phyloP scores from a whole-genome alignment of 2,888 invertebrate genomes.

The Xylota sylvarum region DNA sequence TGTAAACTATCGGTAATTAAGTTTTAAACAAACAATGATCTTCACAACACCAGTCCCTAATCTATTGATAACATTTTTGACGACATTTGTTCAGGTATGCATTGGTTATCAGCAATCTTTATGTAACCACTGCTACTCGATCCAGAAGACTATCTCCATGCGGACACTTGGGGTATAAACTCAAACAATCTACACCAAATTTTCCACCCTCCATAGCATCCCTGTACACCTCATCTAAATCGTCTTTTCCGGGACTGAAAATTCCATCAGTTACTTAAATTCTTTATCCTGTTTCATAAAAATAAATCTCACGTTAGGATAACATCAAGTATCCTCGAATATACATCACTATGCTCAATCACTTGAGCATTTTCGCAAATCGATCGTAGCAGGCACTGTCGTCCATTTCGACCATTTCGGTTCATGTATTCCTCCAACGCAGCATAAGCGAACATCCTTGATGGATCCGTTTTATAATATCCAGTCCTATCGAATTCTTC shows the following conservation, averaged over 20 bases:
- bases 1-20: no score
- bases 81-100: no score
- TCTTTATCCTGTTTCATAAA: background rate
- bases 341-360: slow-evolving; percentile 80
- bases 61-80: no score
- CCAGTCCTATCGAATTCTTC: slow-evolving; percentile 76
- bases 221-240: slow-evolving; percentile 86
- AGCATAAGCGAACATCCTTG: slow-evolving; percentile 81
- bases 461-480: slow-evolving; percentile 79
- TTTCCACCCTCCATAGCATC: slow-evolving; percentile 88
- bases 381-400: slow-evolving; percentile 81
- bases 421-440: slow-evolving; percentile 81
- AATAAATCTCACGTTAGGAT: slow-evolving; percentile 79
- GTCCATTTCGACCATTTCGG: slow-evolving; percentile 78
- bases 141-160: slow-evolving; percentile 82
- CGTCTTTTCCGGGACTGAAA: slow-evolving; percentile 81
- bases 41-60: no score
- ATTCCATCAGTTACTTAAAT: background rate
- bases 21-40: no score
- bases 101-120: background rate
- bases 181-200: slow-evolving; percentile 88
- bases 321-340: slow-evolving; percentile 81
- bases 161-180: slow-evolving; percentile 88
- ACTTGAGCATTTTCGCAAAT: slow-evolving; percentile 83
- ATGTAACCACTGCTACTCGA: slow-evolving; percentile 9